Conservation (phyloP, 2,113 vertebrate species). For the Emydura subglobosa region DNA sequence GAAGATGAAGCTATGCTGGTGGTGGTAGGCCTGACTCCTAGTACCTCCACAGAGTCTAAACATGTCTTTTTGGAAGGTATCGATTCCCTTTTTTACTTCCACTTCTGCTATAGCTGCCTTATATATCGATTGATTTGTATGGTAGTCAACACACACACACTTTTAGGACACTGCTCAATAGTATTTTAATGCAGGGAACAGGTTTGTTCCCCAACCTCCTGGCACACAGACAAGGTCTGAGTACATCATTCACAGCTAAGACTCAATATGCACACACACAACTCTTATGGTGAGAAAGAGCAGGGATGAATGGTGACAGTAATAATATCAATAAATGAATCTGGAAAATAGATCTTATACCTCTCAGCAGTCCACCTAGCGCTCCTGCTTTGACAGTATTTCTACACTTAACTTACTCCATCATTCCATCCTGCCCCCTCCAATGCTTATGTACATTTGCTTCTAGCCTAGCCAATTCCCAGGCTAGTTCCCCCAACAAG, state of each 20-base stretch:
- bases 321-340: no score
- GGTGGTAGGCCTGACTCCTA: background rate
- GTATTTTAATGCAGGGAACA: background rate
- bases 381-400: no score
- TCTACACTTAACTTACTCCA: no score
- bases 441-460: no score
- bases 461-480: no score
- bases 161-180: background rate
- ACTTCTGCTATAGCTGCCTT: background rate
- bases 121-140: background rate
- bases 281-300: no score
- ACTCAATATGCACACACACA: background rate
- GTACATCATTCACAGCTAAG: background rate
- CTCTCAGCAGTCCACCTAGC: no score
- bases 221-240: background rate
- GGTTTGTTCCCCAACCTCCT: background rate
- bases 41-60: background rate
- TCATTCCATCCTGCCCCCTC: no score
- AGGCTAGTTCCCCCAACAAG: no score
- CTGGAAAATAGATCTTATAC: no score
- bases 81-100: background rate
- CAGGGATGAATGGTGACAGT: no score
- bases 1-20: background rate
- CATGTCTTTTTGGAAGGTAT: background rate
- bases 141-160: background rate